Conservation (phyloP, 2,888 invertebrate species). For the Cenopis cana region DNA sequence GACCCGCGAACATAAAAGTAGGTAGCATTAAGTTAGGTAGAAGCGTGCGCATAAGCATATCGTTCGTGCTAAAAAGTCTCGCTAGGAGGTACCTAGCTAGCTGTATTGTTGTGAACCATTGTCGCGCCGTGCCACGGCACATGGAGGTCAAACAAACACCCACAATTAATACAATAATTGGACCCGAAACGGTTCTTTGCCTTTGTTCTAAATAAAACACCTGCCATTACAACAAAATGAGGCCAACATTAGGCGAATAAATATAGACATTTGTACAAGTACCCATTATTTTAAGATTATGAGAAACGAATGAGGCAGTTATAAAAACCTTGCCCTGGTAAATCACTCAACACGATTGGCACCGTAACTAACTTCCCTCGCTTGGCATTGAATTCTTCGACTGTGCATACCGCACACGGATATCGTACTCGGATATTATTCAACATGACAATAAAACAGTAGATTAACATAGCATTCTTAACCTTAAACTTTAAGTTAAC, state of each 20-base stretch:
- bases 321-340: slow-evolving; percentile 5
- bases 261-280: neutral
- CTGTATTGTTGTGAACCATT: slow-evolving; percentile 71
- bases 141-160: slow-evolving; percentile 72
- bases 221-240: slow-evolving; percentile 31
- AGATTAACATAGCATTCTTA: slow-evolving; percentile 49
- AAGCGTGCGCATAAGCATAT: slow-evolving; percentile 22
- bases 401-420: neutral
- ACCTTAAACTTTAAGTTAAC: slow-evolving; percentile 57
- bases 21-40: too few relatives aligned
- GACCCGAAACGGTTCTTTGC: slow-evolving; percentile 64
- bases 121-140: slow-evolving; percentile 61
- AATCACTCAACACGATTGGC: neutral
- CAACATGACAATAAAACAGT: slow-evolving; percentile 34
- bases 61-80: slow-evolving; percentile 35
- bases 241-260: slow-evolving; percentile 12
- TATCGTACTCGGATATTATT: neutral
- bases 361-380: neutral
- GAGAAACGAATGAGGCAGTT: neutral
- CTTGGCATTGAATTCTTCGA: slow-evolving; percentile 15
- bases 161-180: slow-evolving; percentile 70
- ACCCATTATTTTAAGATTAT: slow-evolving; percentile 6
- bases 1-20: neutral
- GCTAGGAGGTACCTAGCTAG: slow-evolving; percentile 64
- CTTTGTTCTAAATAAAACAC: slow-evolving; percentile 53